phyloP scores from a whole-genome alignment of 2,888 invertebrate genomes.

The Oscheius onirici region DNA sequence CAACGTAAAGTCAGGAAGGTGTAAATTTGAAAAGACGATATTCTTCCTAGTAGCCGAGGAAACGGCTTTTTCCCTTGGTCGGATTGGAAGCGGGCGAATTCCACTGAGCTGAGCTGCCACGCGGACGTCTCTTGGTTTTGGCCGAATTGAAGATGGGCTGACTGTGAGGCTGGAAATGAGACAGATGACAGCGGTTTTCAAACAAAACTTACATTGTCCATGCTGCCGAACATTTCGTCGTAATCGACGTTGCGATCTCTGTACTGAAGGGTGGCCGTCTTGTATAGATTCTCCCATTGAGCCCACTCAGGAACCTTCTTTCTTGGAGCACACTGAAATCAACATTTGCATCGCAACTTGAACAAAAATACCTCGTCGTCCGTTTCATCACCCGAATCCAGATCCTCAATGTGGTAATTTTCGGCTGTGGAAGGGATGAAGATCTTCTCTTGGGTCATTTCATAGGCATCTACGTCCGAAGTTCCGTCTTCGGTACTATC shows the following conservation, averaged over 20 bases:
- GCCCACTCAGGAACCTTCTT: slow-evolving; percentile 56
- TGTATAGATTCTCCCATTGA: slow-evolving; percentile 13
- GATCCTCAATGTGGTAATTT: slow-evolving; percentile 71
- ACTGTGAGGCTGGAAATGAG: slow-evolving; percentile 24
- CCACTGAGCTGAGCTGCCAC: slow-evolving; percentile 74
- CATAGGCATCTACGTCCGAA: no score
- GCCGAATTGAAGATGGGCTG: slow-evolving; percentile 18
- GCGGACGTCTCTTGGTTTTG: slow-evolving; percentile 21
- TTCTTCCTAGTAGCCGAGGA: slow-evolving; percentile 26
- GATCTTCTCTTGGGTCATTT: slow-evolving; percentile 56
- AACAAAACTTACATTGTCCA: slow-evolving; percentile 16
- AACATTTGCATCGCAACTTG: no score
- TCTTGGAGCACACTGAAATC: slow-evolving; percentile 65
- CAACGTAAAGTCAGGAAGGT: no score
- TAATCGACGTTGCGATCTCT: not conserved
- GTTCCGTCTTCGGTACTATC: no score
- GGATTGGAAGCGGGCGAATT: slow-evolving; percentile 71
- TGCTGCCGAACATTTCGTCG: slow-evolving; percentile 20
- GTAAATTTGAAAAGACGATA: no score
- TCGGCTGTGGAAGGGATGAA: slow-evolving; percentile 44
- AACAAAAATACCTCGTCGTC: slow-evolving; percentile 71
- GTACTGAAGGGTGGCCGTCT: slow-evolving; percentile 1
- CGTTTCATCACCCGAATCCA: slow-evolving; percentile 73
- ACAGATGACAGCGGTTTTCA: not conserved
- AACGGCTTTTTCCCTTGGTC: slow-evolving; percentile 35